These are phyloP conservation scores for Rostratula benghalensis DNA, from an alignment of 2,113 vertebrate genomes.

Conservation along the genomic window DNA sequence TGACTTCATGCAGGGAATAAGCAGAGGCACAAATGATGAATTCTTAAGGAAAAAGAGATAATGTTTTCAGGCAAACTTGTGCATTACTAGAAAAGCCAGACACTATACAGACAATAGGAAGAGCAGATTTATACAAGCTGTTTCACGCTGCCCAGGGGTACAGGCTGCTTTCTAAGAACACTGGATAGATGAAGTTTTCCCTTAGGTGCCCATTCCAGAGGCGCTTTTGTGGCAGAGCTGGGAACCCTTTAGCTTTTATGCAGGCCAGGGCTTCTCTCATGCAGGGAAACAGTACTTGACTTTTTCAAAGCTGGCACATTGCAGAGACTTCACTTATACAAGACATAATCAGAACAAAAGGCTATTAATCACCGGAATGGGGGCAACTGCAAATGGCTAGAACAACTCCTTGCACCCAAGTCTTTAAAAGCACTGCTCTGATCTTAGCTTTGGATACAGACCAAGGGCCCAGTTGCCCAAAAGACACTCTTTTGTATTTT, in stretches of 20 bases:
- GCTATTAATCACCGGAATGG: constrained; percentile 22
- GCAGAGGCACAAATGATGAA: constrained; percentile 46
- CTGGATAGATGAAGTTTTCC: not conserved
- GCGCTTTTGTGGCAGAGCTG: not conserved
- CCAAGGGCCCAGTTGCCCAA: not conserved
- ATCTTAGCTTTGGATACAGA: not conserved
- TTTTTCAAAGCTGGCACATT: not conserved
- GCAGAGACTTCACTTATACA: not conserved
- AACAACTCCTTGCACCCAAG: not conserved
- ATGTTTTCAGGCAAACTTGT: not conserved
- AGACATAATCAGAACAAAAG: constrained; percentile 20
- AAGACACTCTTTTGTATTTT: not conserved
- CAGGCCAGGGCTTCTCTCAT: not conserved
- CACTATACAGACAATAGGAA: not conserved
- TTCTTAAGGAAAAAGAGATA: constrained; percentile 22
- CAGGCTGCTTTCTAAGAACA: constrained; percentile 8
- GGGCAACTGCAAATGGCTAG: not conserved
- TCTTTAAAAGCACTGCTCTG: constrained; percentile 5
- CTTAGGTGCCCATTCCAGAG: not conserved
- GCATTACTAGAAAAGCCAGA: not conserved
- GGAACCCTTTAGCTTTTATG: not conserved
- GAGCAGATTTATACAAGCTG: not conserved
- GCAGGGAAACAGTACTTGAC: not conserved
- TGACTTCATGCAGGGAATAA: constrained; percentile 62
- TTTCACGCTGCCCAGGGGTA: not conserved